Evolutionary conservation across 2,888 invertebrate genomes (phyloP).

Genomic region (Choristoneura rosaceana): DNA sequence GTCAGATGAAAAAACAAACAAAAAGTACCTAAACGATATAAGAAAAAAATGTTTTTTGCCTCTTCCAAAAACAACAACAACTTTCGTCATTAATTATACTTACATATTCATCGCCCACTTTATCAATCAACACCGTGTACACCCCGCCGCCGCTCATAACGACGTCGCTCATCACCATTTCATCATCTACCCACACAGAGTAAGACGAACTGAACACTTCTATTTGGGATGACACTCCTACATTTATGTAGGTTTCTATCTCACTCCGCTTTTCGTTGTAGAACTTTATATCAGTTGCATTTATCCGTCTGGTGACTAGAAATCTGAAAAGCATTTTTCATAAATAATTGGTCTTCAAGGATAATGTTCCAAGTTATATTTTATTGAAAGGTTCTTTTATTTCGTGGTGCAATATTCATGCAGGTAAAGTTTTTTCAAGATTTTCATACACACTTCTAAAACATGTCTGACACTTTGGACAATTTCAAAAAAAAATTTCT

Average conservation of each 20-base stretch:
- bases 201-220: conserved; percentile 67
- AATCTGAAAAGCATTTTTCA: conserved; percentile 52
- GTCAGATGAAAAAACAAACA: too few species aligned
- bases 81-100: conserved; percentile 44
- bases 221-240: conserved; percentile 54
- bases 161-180: conserved; percentile 48
- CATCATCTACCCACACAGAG: conserved; percentile 52
- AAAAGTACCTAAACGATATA: too few species aligned
- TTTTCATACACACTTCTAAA: too few species aligned
- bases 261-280: conserved; percentile 59
- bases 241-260: conserved; percentile 53
- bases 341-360: conserved; percentile 17
- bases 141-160: conserved; percentile 66
- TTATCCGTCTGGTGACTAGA: conserved; percentile 52
- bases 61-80: too few species aligned
- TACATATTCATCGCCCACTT: conserved; percentile 52
- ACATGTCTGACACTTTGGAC: too few species aligned
- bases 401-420: neutral
- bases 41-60: too few species aligned
- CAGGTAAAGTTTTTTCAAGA: neutral
- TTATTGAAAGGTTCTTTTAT: neutral
- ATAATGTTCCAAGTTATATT: neutral
- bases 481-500: too few species aligned
- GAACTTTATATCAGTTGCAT: conserved; percentile 51
- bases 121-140: conserved; percentile 60